phyloP scores from a whole-genome alignment of 2,888 invertebrate species.

The Brachyptera risi region DNA sequence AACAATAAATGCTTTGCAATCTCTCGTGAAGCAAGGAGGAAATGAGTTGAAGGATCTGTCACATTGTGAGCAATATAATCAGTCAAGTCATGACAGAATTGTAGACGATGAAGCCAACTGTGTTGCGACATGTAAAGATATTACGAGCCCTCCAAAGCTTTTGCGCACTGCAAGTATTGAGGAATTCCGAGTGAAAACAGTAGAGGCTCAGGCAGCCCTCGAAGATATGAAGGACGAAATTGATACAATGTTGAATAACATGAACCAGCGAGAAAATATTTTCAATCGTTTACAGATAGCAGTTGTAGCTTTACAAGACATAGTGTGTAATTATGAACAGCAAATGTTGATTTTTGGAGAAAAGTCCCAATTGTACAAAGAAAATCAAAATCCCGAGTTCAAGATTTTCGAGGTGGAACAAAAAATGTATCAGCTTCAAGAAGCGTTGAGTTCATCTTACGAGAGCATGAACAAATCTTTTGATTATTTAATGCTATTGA shows the following conservation, averaged over 20 bases:
- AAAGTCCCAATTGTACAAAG: neutral
- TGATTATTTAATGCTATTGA: neutral
- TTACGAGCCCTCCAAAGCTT: neutral
- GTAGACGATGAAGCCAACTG: neutral
- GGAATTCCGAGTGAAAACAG: slow-evolving; percentile 11
- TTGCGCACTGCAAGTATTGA: neutral
- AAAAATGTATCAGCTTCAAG: neutral
- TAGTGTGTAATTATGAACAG: neutral
- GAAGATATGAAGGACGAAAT: slow-evolving; percentile 15
- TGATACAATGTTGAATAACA: neutral
- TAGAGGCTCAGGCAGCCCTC: slow-evolving; percentile 15
- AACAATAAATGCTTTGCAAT: neutral
- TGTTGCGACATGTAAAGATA: neutral
- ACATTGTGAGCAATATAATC: neutral
- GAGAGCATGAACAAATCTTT: too few relatives aligned
- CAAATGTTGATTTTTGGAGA: neutral
- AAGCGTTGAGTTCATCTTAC: slow-evolving; percentile 4
- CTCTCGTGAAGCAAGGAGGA: neutral
- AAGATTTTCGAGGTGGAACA: neutral
- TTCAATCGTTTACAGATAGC: neutral
- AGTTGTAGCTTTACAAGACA: neutral
- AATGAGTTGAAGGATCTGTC: neutral
- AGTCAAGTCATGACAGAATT: neutral
- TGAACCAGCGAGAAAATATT: slow-evolving; percentile 2
- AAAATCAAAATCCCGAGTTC: neutral